Percentiles rank a stretch among this genome's conserved stretches.
phyloP scores from a whole-genome alignment of 1,140 invertebrate genomes.

The Phenacoccus solenopsis region DNA sequence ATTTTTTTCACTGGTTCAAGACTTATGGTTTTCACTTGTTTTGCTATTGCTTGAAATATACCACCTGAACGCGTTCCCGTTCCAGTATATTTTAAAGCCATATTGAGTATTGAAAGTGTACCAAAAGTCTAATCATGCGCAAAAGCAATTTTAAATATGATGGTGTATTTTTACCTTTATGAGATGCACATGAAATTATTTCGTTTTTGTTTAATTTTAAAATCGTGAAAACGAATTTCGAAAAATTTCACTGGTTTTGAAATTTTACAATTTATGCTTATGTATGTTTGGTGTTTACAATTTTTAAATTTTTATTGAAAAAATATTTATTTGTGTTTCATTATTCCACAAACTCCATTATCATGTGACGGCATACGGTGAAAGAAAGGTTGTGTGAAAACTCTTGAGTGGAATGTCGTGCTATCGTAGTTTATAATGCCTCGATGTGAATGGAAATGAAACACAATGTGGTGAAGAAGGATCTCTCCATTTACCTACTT shows the following conservation, averaged over 20 bases:
- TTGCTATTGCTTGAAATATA: constrained; percentile 25
- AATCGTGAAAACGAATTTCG: too few relatives aligned
- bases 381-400: neutral
- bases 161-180: neutral
- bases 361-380: neutral
- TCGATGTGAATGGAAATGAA: neutral
- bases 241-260: too few relatives aligned
- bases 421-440: neutral
- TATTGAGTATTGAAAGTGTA: constrained; percentile 19
- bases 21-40: constrained; percentile 39
- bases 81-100: constrained; percentile 29
- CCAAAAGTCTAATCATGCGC: neutral
- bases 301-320: too few relatives aligned
- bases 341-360: neutral
- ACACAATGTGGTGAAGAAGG: too few relatives aligned
- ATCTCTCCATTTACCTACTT: too few relatives aligned
- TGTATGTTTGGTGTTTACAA: too few relatives aligned
- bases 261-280: too few relatives aligned
- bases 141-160: neutral
- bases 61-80: constrained; percentile 24
- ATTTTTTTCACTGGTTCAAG: constrained; percentile 66
- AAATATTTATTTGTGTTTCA: too few relatives aligned
- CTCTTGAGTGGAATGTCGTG: too few relatives aligned
- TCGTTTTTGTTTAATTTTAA: too few relatives aligned
- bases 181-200: too few relatives aligned